Percentiles rank a stretch among this genome's conserved stretches.
Evolutionary conservation across 2,113 vertebrate species (phyloP).

Genomic region (Sinocyclocheilus anshuiensis): DNA sequence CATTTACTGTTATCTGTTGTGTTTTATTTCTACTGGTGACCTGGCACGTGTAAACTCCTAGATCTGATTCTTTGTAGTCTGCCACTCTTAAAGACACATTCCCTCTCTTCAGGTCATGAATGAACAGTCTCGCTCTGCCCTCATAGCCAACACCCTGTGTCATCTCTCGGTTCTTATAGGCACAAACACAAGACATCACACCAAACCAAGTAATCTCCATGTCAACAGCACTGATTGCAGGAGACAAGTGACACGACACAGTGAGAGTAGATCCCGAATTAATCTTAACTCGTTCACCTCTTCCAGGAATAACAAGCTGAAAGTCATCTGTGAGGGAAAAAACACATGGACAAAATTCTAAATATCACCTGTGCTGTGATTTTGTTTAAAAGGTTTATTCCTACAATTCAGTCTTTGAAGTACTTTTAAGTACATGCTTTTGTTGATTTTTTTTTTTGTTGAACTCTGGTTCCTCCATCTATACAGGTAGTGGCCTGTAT

Average conservation of each 20-base stretch:
- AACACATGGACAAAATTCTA: background rate
- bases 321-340: conserved; percentile 9
- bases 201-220: conserved; percentile 6
- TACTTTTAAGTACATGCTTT: background rate
- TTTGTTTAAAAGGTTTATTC: background rate
- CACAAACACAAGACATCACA: background rate
- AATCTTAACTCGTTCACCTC: conserved; percentile 10
- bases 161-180: conserved; percentile 3
- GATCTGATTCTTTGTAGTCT: background rate
- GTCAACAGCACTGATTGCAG: conserved; percentile 1
- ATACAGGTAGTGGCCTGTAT: background rate
- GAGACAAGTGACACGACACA: conserved; percentile 6
- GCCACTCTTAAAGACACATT: background rate
- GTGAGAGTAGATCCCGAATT: background rate
- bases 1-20: background rate
- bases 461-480: background rate
- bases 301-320: background rate
- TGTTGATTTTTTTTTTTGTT: background rate
- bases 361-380: background rate
- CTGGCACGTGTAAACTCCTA: background rate
- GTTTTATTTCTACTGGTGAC: background rate
- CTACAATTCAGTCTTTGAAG: background rate
- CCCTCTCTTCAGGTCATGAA: background rate
- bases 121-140: background rate
- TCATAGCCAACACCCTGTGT: background rate